Percentiles rank a stretch among this genome's conserved stretches.
Conservation (phyloP, 1,140 invertebrate species). For the Nephila pilipes region DNA sequence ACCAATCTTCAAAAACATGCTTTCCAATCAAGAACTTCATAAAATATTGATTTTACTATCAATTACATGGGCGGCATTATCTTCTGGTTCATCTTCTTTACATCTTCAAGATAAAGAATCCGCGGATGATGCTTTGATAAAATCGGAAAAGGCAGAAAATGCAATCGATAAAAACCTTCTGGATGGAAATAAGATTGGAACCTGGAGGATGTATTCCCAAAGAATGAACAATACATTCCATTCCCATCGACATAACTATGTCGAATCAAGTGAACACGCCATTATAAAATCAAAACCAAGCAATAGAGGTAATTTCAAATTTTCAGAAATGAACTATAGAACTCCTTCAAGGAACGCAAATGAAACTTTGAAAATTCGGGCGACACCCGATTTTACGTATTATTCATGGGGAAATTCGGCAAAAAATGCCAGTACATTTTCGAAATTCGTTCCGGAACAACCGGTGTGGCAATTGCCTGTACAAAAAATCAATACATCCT, state of each 20-base stretch:
- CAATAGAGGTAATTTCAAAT: background rate
- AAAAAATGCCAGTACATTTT: background rate
- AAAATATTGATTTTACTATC: slow-evolving; percentile 56
- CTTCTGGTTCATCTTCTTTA: background rate
- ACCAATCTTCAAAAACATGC: slow-evolving; percentile 30
- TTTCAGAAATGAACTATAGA: background rate
- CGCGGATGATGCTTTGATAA: background rate
- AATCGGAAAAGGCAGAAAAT: background rate
- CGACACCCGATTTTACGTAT: background rate
- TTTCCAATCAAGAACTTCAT: slow-evolving; percentile 23
- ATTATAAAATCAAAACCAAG: background rate
- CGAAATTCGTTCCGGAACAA: background rate
- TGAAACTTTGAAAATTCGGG: background rate
- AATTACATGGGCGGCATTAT: background rate
- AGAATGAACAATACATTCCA: background rate
- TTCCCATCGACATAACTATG: background rate
- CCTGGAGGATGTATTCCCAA: background rate
- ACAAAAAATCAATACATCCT: background rate
- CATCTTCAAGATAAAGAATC: background rate
- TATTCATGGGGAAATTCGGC: background rate
- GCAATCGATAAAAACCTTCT: background rate
- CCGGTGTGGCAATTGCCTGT: slow-evolving; percentile 5
- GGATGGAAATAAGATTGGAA: background rate
- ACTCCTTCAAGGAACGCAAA: background rate
- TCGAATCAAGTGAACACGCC: background rate